A percentile compares a stretch with the other conserved stretches of the same genome.
Conservation (phyloP, 2,888 invertebrate genomes). For the Netelia melanura region DNA sequence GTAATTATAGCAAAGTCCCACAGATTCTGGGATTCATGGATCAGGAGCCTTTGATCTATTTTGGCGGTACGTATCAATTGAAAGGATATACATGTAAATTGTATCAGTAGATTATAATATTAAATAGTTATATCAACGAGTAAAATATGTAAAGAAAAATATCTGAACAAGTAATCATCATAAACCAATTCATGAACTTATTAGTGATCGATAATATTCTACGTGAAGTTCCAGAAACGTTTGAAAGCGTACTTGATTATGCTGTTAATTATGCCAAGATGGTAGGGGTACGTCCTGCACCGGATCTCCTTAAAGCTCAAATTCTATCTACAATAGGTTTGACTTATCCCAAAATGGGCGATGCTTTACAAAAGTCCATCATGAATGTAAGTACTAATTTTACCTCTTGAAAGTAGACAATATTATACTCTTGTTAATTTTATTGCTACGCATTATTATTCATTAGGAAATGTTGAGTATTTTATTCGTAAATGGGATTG, state of each 20-base stretch:
- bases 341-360: neutral
- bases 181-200: neutral
- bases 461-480: constrained; percentile 66
- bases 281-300: constrained; percentile 9
- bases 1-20: constrained; percentile 86
- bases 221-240: neutral
- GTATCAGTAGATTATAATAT: neutral
- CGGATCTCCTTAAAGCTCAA: neutral
- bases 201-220: neutral
- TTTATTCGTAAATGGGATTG: constrained; percentile 69
- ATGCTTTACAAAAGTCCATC: neutral
- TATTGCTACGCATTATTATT: neutral
- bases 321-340: neutral
- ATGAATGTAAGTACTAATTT: neutral
- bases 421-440: neutral
- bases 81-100: neutral
- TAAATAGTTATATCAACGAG: neutral
- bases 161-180: neutral
- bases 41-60: constrained; percentile 80
- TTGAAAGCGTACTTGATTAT: constrained; percentile 2
- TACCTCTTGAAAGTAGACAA: neutral
- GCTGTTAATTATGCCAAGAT: neutral
- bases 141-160: neutral
- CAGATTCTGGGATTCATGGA: constrained; percentile 86
- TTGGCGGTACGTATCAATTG: constrained; percentile 38